Base-by-base conservation (phyloP, 2,113 vertebrate species). In the Aix galericulata region DNA sequence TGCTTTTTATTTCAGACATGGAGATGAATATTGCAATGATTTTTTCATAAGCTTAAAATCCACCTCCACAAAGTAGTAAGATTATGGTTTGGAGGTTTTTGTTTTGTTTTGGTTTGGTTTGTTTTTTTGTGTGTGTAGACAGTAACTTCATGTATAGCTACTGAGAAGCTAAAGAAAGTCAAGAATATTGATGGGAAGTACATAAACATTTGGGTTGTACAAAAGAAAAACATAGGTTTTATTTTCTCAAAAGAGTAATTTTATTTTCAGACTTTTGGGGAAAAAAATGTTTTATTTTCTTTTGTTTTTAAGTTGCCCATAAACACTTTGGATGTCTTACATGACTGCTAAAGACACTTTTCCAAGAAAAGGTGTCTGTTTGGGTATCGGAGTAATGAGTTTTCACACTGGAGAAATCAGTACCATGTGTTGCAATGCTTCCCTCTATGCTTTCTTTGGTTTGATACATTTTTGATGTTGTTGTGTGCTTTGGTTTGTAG, bases 141-240 rank as follows among this genome's bases (percentile, higher is more conserved):
- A 67, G 31, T 31, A 21, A 71, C 34, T 36, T 20, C 17, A 32
- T 11, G 4, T 38, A 75, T 8, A 27, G 32, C 5, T 60, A 5
- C 44, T 82, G 36, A 9, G 22, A 63, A 92, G 66, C 8, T 64
- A 44, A 75, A 75, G 27, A 55, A 8, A 56, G 40, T 8, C 17
- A 77, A 59, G 27, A 27, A 11, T 17, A n/a, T 25, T 55, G 7
- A 38, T 31, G 11, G 36, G 82, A 95, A 82, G 13, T 56, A 36
- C 11, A 40, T 40, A 21, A 81, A 48, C 0, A 36, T 21, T 56
- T 0, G 0, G 5, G 1, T 16, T 69, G 3, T 14, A 66, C 8
- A 77, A 53, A 64, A 23, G 1, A 3, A 34, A 48, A 50, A 53
- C 36, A 50, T 53, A 13, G 25, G 8, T 14, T 12, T 53, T 48